Evolutionary conservation across 2,113 vertebrate genomes (phyloP).

Genomic region (Pteropus alecto): DNA sequence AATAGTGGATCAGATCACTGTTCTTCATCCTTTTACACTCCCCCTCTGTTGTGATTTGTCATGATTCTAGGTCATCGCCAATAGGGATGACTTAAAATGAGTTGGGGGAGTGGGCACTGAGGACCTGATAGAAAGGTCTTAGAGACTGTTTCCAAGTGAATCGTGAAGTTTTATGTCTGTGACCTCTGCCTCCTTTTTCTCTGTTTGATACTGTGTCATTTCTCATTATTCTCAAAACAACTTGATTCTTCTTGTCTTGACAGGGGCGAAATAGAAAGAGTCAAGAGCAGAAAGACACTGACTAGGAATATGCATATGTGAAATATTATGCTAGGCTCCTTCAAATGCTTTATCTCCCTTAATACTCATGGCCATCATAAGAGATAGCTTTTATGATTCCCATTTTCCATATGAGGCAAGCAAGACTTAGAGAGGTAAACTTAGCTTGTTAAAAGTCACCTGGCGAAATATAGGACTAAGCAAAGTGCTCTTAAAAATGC

Average conservation of each 20-base stretch:
- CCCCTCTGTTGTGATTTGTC: background rate
- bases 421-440: background rate
- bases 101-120: too few species aligned
- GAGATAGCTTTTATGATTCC: background rate
- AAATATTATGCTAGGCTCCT: background rate
- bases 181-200: background rate
- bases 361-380: background rate
- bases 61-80: background rate
- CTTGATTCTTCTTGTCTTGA: background rate
- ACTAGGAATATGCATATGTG: background rate
- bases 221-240: background rate
- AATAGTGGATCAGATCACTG: background rate
- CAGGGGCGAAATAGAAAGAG: background rate
- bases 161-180: background rate
- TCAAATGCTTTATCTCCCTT: background rate
- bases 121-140: background rate
- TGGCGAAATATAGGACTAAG: background rate
- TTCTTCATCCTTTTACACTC: background rate
- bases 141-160: background rate
- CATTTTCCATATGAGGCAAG: background rate
- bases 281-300: background rate
- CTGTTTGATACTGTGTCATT: background rate
- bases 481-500: background rate
- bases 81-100: background rate
- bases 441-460: background rate